Base-by-base conservation (phyloP, 2,888 invertebrate species). In the Arenicola marina region DNA sequence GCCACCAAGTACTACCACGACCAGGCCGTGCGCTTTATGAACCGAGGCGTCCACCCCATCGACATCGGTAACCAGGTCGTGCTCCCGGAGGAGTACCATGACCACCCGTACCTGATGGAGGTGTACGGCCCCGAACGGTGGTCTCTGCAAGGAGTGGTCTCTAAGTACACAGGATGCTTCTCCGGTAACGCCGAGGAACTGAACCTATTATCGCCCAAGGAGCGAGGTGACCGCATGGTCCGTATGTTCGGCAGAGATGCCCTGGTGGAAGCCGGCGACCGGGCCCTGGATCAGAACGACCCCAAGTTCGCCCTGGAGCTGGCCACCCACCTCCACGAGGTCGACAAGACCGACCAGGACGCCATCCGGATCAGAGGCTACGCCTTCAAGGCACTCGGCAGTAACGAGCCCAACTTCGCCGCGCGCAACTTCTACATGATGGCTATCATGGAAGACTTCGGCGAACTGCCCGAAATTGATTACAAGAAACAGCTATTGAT, bases 121-220 rank as follows among this genome's bases (percentile, higher is more conserved):
- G 75, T 75, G 56, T 79, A 79, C 59, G 79, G 79, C 1, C 56
- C 56, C n/a, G n/a, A n/a, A n/a, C n/a, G n/a, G n/a, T 79, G 79
- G 79, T 78, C 78, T 2, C 70, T 38, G 7, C 32, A 56, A 34
- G 56, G 54, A 4, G 26, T 61, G 26, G 56, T 43, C 33, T 34
- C 21, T 24, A 24, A 21, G 46, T 68, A 71, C 56, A 31, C 71
- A 31, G 69, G 69, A 15, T 69, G 69, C 70, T 71, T 69, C 43
- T 64, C 61, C 43, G 70, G 71, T 1, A 56, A 71, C 44, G 34
- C 59, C 2, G 63, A 53, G 4, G 70, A 71, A 18, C 54, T 70
- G 15, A 34, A 34, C 7, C 51, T 61, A 1, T 31, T 64, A 11
- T 2, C 48, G n/a, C 60, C 63, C 2, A 43, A 1, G 4, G 76